These are phyloP conservation scores for Pantherophis vulpinus DNA, from an alignment of 2,797 vertebrate genomes.

Conservation along the genomic window DNA sequence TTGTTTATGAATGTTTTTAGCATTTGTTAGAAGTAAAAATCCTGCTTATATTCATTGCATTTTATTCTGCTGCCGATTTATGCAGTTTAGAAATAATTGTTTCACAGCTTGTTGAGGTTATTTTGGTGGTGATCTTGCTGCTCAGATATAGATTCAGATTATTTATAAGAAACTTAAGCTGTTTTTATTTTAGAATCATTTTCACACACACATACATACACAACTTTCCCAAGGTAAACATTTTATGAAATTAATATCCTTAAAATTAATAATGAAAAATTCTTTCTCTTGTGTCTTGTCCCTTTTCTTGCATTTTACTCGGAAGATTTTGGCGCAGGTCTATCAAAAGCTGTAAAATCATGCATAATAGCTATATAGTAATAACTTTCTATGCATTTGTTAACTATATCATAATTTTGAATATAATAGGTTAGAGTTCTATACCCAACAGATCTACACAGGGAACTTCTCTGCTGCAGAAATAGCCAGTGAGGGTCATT, in stretches of 20 bases:
- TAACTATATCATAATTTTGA: not conserved
- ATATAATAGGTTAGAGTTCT: not conserved
- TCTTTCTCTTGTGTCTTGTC: not conserved
- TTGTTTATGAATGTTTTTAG: not conserved
- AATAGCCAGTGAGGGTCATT: not conserved
- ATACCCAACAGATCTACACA: not conserved
- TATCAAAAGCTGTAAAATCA: not conserved
- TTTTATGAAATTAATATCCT: not conserved
- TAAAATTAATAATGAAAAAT: not conserved
- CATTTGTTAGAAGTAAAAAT: not conserved
- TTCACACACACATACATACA: not conserved
- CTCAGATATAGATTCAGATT: not conserved
- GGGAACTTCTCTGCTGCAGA: not conserved
- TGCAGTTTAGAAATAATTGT: not conserved
- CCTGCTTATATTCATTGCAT: not conserved
- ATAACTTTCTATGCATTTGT: not conserved
- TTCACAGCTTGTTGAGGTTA: not conserved
- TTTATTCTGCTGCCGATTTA: not conserved
- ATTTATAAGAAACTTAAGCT: not conserved
- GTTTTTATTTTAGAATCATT: not conserved
- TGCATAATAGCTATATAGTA: not conserved
- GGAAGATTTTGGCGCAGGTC: not conserved
- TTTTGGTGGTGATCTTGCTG: not conserved
- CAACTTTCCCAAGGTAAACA: not conserved
- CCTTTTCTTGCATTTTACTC: conserved; percentile 2